Percentiles rank a stretch among this genome's conserved stretches.
Evolutionary conservation across 2,113 vertebrate species (phyloP).

Genomic region (Pseudopipra pipra): DNA sequence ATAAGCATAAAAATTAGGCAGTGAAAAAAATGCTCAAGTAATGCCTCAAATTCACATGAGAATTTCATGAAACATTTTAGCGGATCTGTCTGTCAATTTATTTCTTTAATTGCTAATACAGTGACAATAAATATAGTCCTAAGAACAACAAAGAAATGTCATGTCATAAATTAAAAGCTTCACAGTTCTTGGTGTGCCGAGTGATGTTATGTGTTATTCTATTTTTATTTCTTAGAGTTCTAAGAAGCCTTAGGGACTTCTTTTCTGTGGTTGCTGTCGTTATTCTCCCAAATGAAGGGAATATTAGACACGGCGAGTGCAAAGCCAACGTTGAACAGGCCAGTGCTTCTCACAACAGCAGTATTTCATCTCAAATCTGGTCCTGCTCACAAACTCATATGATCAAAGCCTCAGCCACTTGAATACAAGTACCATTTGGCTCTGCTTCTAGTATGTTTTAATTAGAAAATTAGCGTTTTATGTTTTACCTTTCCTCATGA

Average conservation of each 20-base stretch:
- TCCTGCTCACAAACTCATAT: background rate
- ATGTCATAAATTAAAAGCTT: background rate
- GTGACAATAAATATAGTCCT: background rate
- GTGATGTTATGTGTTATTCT: background rate
- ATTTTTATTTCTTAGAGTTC: background rate
- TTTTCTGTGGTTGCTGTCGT: background rate
- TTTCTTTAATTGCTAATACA: background rate
- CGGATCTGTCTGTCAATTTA: background rate
- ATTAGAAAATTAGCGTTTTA: background rate
- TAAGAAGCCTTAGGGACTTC: background rate
- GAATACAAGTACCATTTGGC: background rate
- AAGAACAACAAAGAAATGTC: background rate
- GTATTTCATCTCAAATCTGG: background rate
- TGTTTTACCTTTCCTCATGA: background rate
- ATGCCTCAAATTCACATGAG: fast-evolving
- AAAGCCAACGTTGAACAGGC: fast-evolving
- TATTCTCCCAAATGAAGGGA: background rate
- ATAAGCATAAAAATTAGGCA: background rate
- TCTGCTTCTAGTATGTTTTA: background rate
- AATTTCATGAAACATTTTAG: background rate
- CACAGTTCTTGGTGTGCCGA: background rate
- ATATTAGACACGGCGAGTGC: too few relatives aligned
- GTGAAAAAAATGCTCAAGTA: background rate
- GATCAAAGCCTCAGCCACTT: background rate
- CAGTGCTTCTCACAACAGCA: background rate